Evolutionary conservation across 2,888 invertebrate species (phyloP), one percentile per base, ranked within the genome.

Genomic region (Drosophila imparisetae): DNA sequence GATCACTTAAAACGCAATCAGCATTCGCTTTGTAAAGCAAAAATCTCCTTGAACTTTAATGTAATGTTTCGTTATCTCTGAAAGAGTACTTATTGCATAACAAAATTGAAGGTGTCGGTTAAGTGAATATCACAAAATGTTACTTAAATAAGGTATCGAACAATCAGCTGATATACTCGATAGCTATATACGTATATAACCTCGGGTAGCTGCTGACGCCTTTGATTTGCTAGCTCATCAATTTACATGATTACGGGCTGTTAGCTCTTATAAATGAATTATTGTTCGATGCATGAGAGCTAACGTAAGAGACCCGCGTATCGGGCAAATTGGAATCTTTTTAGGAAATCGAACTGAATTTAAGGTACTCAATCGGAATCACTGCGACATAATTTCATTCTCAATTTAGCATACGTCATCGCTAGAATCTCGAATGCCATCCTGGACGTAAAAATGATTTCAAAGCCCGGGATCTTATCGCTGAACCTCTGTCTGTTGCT

Each of bases 391-490:
- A 27, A 29, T 29, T 29, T 29, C 29, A 29, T 1, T 7, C 70
- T 72, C 45, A 59, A 40, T 64, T 54, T 49, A 72, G 53, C 67
- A 27, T 42, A 59, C 66, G 48, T 34, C 30, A 50, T 18, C 32
- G 32, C 21, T 30, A 52, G 38, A 62, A 54, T 21, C 8, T 42
- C 57, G 30, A 24, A 2, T 34, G n/a, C 11, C 30, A 30, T 2
- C 30, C 30, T 30, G 30, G 0, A 30, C 30, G 10, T 30, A 30
- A 58, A 58, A 18, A 85, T 85, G 85, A 49, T 55, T 57, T 63
- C 30, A 30, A 73, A 70, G 50, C 40, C 38, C 6, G 10, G 34
- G 2, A 11, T 57, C 81, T 80, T 88, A 89, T 89, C 87, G 34
- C 48, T 69, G 49, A 55, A 68, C 8, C 29, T 55, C 29, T 29